Percentiles rank a stretch among this genome's conserved stretches.
These are phyloP conservation scores for Protonibea diacanthus DNA, from an alignment of 2,797 vertebrate genomes.

Conservation along the genomic window DNA sequence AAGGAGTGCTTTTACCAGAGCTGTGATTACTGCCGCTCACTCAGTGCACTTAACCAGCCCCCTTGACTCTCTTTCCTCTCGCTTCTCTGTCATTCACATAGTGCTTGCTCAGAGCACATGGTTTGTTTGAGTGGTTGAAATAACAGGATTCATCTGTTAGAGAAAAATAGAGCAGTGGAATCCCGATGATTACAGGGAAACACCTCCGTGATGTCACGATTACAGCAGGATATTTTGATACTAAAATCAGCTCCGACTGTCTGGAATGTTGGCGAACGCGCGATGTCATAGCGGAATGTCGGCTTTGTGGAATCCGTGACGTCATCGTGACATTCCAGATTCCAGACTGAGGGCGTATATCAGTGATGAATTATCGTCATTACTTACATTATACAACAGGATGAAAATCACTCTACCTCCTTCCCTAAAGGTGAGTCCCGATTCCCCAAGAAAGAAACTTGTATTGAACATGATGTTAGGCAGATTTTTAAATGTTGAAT, in stretches of 20 bases:
- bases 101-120: constrained; percentile 60
- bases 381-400: neutral
- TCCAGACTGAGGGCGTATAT: neutral
- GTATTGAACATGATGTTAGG: neutral
- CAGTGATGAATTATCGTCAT: neutral
- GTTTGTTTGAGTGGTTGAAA: constrained; percentile 76
- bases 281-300: constrained; percentile 1
- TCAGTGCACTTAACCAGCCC: constrained; percentile 84
- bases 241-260: constrained; percentile 1
- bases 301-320: neutral
- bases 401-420: neutral
- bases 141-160: constrained; percentile 77
- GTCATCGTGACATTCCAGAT: neutral
- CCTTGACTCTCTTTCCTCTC: constrained; percentile 67
- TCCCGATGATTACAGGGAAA: constrained; percentile 70
- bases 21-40: constrained; percentile 86
- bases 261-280: neutral
- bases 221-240: constrained; percentile 33
- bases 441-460: neutral
- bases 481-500: neutral
- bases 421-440: neutral
- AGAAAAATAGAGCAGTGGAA: constrained; percentile 67
- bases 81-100: constrained; percentile 78
- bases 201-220: constrained; percentile 63
- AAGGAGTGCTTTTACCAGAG: constrained; percentile 85